Base-by-base conservation (phyloP, 2,113 vertebrate genomes). In the Labeo catla region DNA sequence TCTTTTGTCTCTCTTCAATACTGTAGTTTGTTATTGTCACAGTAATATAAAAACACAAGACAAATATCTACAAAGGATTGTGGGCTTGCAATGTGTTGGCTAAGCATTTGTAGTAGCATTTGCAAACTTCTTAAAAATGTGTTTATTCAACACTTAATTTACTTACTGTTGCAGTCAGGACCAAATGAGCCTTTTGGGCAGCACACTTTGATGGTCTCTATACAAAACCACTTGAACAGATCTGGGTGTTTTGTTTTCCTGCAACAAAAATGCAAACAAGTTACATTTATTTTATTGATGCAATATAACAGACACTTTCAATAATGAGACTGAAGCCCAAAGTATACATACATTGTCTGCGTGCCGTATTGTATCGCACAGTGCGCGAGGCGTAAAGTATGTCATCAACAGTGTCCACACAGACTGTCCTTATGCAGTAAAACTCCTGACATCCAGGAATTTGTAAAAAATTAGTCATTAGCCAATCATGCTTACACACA, bases 191-290 rank as follows among this genome's bases (percentile, higher is more conserved):
- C 98, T 13, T 94, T 89, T 21, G 94, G 93, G 73, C 98, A 99
- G 92, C 98, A 99, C 50, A 96, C 96, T 90, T 96, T 89, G 88
- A 97, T 93, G 0, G 96, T 96, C 70, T 97, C 95, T 87, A 98
- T 93, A 84, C 98, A 99, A 93, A 99, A 96, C 98, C 98, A 99
- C 21, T 97, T 96, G 85, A 96, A 95, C 36, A 99, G 91, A 89
- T 97, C 96, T 0, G 97, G 96, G 61, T 97, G 90, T 72, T 97
- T 95, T 54, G 95, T 94, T 95, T 97, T 97, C 92, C 97, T 99
- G 89, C 15, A 86, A 86, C 43, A 2, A 73, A 47, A 23, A 52
- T 36, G 50, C 39, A 16, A 34, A 76, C 23, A 76, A 54, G 34
- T 70, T 19, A 39, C 34, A 70, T 4, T 39, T 39, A 0, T 19